Evolutionary conservation across 2,797 vertebrate genomes (phyloP), one percentile per base, ranked within the genome.

Genomic region (Crocidura indochinensis): DNA sequence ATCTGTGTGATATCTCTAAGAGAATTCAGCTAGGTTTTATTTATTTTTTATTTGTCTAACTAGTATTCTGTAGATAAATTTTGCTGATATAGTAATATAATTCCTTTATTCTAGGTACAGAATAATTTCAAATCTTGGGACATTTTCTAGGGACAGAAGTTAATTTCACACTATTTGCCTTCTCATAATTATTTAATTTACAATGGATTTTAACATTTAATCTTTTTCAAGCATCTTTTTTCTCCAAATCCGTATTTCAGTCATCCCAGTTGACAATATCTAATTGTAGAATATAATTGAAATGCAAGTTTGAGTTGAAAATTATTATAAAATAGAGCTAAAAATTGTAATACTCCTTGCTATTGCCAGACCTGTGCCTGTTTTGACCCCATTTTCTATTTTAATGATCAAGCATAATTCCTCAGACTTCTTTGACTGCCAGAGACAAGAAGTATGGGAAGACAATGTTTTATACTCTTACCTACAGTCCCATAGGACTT

Each of bases 131-230:
- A 26, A 17, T 86, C 71, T 93, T 49, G 72, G 3, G 56, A 71
- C 20, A 67, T 81, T 90, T 90, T 75, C 49, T 46, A 74, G 51
- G 14, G 9, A 71, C 82, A 38, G 15, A 84, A 84, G 6, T 88
- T 81, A 29, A 8, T 11, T 53, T 91, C 44, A 62, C 12, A 77
- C 8, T 38, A 38, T 38, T 38, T 38, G 38, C 38, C 38, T 38
- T 38, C 38, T 38, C 38, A 38, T 38, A 38, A 38, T 38, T 38
- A 38, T 38, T 38, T 38, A 38, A 38, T 5, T 38, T 38, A 38
- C 79, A 90, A 60, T 19, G 86, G 65, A 87, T 80, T n/a, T 88
- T 88, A 80, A 44, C 20, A 65, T 29, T 73, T 38, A 51, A 8
- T 64, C 27, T 87, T 94, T 88, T n/a, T 64, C 3, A 69, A 85